Base-by-base conservation (phyloP, 2,113 vertebrate species). In the Myrmecobius fasciatus region DNA sequence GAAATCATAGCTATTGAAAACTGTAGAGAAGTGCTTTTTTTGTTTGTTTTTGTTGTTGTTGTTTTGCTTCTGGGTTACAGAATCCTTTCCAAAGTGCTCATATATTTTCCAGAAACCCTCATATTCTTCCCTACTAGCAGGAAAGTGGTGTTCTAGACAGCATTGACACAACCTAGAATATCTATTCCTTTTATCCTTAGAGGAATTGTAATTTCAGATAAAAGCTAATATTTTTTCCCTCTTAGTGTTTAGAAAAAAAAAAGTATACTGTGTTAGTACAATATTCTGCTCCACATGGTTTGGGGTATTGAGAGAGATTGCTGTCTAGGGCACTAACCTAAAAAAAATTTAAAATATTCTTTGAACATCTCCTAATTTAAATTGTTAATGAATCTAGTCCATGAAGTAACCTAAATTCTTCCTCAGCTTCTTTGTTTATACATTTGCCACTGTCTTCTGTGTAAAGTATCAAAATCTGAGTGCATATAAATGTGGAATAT, bases 401-500 rank as follows among this genome's bases (percentile, higher is more conserved):
- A 94, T 96, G 96, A 92, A 96, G 96, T 97, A 96, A 97, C 96
- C 95, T 96, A 92, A 96, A 83, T 28, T 95, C 52, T 92, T 95
- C 83, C 60, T 92, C 96, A 95, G 83, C 52, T 56, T 97, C 51
- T 97, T 91, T 91, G 89, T 96, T 97, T 96, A 75, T 95, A 89
- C 94, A 93, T 94, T 92, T 96, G 25, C 97, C 96, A 96, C 93
- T 92, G 93, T 98, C 91, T 91, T 96, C 95, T 95, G 90, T 89
- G 96, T 95, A 96, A 97, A 92, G 92, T 96, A 96, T 96, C 97
- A 92, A 96, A 95, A 96, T 93, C 90, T 93, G 90, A 91, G 91
- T 93, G 94, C 96, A 88, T 93, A 54, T 92, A 94, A 94, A 49
- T 0, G 20, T 91, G 52, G 46, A 89, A 89, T 36, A 53, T 56